Evolutionary conservation across 2,888 invertebrate species (phyloP), one percentile per base, ranked within the genome.

Genomic region (Molorchus minor): DNA sequence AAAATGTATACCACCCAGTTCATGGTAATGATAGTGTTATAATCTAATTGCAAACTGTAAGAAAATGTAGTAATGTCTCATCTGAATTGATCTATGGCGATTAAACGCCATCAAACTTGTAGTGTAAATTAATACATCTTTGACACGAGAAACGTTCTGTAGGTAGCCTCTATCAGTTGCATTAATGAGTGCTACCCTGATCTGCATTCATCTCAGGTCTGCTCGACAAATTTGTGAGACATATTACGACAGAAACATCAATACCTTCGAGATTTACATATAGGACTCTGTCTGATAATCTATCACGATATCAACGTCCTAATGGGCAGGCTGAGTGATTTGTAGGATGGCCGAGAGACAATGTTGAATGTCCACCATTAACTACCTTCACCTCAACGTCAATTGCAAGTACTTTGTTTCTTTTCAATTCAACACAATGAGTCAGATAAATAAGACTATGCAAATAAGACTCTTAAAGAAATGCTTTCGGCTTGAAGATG

Each of bases 271-370:
- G 71, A 77, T 77, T 77, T 77, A 75, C 76, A 76, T 77, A 75
- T 71, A 68, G 70, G 70, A 70, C 64, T 62, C 59, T 58, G 63
- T 56, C 66, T 69, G 75, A 75, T 76, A 76, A 75, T 76, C 75
- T 74, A 75, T 76, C 75, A 75, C 70, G 71, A 72, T 72, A 75
- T 76, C 75, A 72, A 57, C 73, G 72, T 74, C 75, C 74, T 73
- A 71, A 75, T 73, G 70, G 73, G 71, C 67, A 62, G 65, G 46
- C 52, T 54, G 74, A 73, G 71, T 74, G 75, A 76, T 77, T 77
- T 76, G 76, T 72, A 74, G 68, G 71, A 71, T 73, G 58, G 64
- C 69, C 63, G 64, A 60, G 70, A 72, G 74, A 75, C 74, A 74
- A 71, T 71, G 74, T 70, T 73, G 71, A 72, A 73, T 71, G 73